A percentile compares a stretch with the other conserved stretches of the same genome.
phyloP scores from a whole-genome alignment of 2,888 invertebrate species.

The Phengaris alcon region DNA sequence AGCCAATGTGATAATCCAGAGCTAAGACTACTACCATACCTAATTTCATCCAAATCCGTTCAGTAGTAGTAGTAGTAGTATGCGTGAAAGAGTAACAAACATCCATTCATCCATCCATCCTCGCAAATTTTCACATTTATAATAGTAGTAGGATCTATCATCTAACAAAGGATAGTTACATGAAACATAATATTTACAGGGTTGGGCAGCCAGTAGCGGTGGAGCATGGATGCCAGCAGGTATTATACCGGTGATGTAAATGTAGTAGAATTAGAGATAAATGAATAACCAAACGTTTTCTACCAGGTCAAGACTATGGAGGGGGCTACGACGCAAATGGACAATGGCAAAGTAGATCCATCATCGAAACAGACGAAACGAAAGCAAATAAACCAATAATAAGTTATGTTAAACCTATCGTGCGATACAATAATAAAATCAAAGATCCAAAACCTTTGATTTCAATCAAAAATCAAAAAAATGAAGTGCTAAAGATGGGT shows the following conservation, averaged over 20 bases:
- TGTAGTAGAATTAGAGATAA: constrained; percentile 31
- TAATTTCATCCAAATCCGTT: too few relatives aligned
- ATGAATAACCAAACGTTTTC: constrained; percentile 43
- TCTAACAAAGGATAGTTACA: not conserved
- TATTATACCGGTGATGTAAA: constrained; percentile 58
- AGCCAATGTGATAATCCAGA: too few relatives aligned
- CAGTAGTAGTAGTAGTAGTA: too few relatives aligned
- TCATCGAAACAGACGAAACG: constrained; percentile 47
- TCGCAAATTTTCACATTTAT: too few relatives aligned
- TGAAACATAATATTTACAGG: constrained; percentile 47
- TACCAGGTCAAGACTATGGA: constrained; percentile 64
- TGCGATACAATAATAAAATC: constrained; percentile 44
- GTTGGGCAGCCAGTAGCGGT: constrained; percentile 68
- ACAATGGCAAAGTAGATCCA: constrained; percentile 72
- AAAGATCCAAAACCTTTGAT: constrained; percentile 36
- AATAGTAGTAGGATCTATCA: too few relatives aligned
- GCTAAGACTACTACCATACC: too few relatives aligned
- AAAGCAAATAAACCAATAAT: constrained; percentile 46
- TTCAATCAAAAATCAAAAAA: constrained; percentile 40
- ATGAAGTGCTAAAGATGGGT: constrained; percentile 42
- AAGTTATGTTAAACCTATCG: constrained; percentile 51
- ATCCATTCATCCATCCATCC: too few relatives aligned
- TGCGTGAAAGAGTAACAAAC: too few relatives aligned
- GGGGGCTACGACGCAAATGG: constrained; percentile 69
- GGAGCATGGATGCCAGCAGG: constrained; percentile 77